phyloP scores from a whole-genome alignment of 2,797 vertebrate species.

The Sardinella longiceps region DNA sequence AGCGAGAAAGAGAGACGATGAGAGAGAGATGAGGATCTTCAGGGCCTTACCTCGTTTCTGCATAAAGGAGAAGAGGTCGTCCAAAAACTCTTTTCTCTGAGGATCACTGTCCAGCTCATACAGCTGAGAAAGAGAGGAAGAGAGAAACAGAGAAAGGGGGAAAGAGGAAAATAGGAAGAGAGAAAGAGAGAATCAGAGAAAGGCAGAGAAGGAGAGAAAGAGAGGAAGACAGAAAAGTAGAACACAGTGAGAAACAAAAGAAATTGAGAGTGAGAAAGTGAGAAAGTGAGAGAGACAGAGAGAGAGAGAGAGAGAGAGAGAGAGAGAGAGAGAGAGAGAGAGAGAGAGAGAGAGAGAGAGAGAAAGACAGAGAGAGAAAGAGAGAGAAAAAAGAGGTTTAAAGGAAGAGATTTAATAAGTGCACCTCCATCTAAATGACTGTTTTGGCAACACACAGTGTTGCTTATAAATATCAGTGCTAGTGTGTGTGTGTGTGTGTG shows the following conservation, averaged over 20 bases:
- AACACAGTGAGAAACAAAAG: background rate
- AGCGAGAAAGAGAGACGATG: background rate
- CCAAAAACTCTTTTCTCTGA: slow-evolving; percentile 94
- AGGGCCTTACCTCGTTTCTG: slow-evolving; percentile 87
- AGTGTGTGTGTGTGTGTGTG: no score
- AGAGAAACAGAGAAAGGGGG: background rate
- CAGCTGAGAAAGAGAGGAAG: slow-evolving; percentile 70
- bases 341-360: background rate
- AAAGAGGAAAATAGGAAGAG: background rate
- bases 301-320: background rate
- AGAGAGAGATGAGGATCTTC: background rate
- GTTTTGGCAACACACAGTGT: slow-evolving; percentile 8
- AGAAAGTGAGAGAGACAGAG: background rate
- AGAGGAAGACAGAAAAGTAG: background rate
- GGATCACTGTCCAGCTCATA: slow-evolving; percentile 94
- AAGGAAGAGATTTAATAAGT: background rate
- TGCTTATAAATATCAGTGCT: background rate
- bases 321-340: background rate
- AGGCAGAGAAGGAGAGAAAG: background rate
- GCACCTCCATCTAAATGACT: slow-evolving; percentile 7
- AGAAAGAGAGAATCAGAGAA: background rate
- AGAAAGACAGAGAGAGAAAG: background rate
- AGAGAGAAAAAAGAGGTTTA: background rate
- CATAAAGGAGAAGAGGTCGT: slow-evolving; percentile 97
- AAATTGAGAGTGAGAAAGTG: background rate